Conservation (phyloP, 2,888 invertebrate species). For the Augiades crinisus region DNA sequence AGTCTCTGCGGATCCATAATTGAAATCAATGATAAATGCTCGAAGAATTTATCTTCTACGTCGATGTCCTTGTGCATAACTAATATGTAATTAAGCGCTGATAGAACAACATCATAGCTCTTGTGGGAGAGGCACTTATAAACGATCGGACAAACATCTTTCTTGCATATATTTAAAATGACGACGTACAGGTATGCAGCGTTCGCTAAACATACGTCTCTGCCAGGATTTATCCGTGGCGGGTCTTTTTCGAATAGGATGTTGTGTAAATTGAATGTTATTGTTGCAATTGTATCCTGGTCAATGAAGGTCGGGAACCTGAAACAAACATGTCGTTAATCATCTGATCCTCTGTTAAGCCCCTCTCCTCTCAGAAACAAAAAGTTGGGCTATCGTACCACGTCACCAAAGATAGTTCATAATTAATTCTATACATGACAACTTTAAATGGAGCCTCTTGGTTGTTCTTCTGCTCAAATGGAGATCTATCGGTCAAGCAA, state of each 20-base stretch:
- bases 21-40: slow-evolving; percentile 40
- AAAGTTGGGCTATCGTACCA: slow-evolving; percentile 59
- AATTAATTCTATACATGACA: too few species aligned
- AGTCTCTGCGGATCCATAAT: slow-evolving; percentile 30
- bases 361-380: too few species aligned
- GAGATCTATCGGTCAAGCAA: too few species aligned
- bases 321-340: too few species aligned
- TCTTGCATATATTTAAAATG: slow-evolving; percentile 31
- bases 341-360: too few species aligned
- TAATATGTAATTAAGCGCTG: slow-evolving; percentile 45
- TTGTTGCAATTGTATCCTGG: slow-evolving; percentile 32
- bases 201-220: slow-evolving; percentile 50
- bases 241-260: slow-evolving; percentile 39
- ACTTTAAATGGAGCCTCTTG: too few species aligned
- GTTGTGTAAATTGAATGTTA: slow-evolving; percentile 37
- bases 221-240: slow-evolving; percentile 40
- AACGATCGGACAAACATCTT: slow-evolving; percentile 31
- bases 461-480: too few species aligned
- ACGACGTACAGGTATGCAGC: slow-evolving; percentile 41
- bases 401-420: too few species aligned
- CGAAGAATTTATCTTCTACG: slow-evolving; percentile 42
- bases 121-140: slow-evolving; percentile 39
- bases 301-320: slow-evolving; percentile 47
- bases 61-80: slow-evolving; percentile 41
- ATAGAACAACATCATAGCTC: slow-evolving; percentile 46